Base-by-base conservation (phyloP, 2,797 vertebrate species). In the Acanthis flammea region DNA sequence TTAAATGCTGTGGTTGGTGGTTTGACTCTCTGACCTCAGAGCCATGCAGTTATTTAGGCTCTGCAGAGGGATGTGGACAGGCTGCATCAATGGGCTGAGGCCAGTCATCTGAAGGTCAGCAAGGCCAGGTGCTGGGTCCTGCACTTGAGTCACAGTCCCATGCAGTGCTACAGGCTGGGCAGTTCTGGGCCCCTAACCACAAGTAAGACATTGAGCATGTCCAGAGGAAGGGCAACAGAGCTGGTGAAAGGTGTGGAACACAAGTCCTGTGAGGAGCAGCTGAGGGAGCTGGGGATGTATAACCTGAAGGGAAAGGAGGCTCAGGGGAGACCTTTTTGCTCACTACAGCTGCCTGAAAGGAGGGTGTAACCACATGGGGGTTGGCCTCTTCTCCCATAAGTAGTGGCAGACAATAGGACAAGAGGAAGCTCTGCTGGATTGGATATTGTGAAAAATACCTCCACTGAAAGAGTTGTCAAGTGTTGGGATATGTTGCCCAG, bases 311-410 rank as follows among this genome's bases (percentile, higher is more conserved):
- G 30, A 68, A 44, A 68, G 37, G 35, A 73, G 51, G 39, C 39
- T 79, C 17, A 10, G 44, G 37, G 19, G 3, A 10, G 27, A 37
- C 27, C 7, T 37, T 37, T 9, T 12, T 0, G 0, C 16, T 42
- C 35, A 4, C 31, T 42, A 15, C 23, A 82, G 21, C 48, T 44
- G 3, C 37, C 50, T 62, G 50, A 55, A 55, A 44, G 37, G n/a
- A 55, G 28, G 3, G 2, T 48, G 22, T 68, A 50, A 13, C 9
- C 35, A 62, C 9, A 11, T 21, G 16, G 3, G 13, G 2, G 7
- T 44, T 0, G 0, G 11, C 39, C 28, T 72, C 47, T 55, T 48
- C 28, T 62, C 12, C 41, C 14, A 7, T 19, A 12, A 37, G 42
- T 42, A 42, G 7, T 39, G 17, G 10, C 28, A 39, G 33, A 7